These are phyloP conservation scores for Uropetala carovei DNA, from an alignment of 2,888 invertebrate genomes.

Conservation along the genomic window DNA sequence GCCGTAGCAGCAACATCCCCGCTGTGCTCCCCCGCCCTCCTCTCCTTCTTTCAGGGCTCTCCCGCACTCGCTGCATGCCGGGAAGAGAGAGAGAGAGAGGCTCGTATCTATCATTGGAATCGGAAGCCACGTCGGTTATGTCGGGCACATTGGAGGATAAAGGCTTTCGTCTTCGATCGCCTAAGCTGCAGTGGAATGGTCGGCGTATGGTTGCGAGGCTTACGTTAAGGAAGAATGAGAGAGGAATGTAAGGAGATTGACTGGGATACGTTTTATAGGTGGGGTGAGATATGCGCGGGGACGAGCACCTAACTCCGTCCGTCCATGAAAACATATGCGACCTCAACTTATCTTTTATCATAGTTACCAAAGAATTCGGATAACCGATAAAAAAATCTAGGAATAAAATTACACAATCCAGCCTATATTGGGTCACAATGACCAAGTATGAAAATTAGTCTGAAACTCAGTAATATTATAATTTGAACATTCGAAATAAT, in stretches of 20 bases:
- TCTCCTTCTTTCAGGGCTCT: not conserved
- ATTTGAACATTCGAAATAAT: too few relatives aligned
- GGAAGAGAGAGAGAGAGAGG: constrained; percentile 22
- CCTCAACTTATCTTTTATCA: too few relatives aligned
- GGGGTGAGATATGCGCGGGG: not conserved
- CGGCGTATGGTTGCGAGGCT: constrained; percentile 13
- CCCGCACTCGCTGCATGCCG: constrained; percentile 12
- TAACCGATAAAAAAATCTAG: too few relatives aligned
- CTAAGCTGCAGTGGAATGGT: constrained; percentile 49
- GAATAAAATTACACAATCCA: too few relatives aligned
- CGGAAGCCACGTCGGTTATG: constrained; percentile 56
- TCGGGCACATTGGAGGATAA: constrained; percentile 52
- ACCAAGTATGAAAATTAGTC: too few relatives aligned
- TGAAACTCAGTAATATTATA: too few relatives aligned
- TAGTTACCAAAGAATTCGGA: too few relatives aligned
- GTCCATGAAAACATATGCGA: too few relatives aligned
- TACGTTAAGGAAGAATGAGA: not conserved
- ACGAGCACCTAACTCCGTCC: not conserved
- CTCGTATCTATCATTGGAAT: constrained; percentile 58
- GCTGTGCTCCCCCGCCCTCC: constrained; percentile 21
- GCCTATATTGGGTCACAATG: too few relatives aligned
- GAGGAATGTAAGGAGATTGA: constrained; percentile 23
- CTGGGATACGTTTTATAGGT: not conserved
- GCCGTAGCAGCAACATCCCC: not conserved
- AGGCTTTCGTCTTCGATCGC: constrained; percentile 56